phyloP scores from a whole-genome alignment of 1,140 invertebrate genomes.

The Lordiphosa collinella region DNA sequence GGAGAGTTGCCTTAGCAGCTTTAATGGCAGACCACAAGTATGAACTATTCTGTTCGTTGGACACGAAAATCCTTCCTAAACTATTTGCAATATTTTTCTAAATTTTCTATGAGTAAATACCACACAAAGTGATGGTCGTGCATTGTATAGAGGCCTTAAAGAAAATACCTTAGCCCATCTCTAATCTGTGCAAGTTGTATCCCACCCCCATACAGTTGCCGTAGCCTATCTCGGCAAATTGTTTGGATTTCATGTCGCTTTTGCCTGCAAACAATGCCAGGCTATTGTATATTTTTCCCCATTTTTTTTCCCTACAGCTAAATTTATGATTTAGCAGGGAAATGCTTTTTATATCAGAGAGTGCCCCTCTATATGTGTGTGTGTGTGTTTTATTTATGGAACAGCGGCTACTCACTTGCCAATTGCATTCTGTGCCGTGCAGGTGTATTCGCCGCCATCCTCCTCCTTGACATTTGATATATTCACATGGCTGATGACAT shows the following conservation, averaged over 20 bases:
- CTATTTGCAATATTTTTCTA: too few relatives aligned
- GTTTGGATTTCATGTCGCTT: conserved; percentile 72
- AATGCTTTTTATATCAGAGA: conserved; percentile 53
- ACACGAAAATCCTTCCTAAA: too few relatives aligned
- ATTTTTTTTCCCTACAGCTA: conserved; percentile 33
- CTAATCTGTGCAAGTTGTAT: conserved; percentile 5
- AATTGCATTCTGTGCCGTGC: conserved; percentile 91
- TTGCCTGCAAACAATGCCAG: conserved; percentile 65
- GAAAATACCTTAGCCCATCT: conserved; percentile 16
- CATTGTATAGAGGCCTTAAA: neutral
- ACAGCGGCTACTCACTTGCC: conserved; percentile 80
- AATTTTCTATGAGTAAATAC: too few relatives aligned
- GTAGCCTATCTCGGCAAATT: conserved; percentile 63
- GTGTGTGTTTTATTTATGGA: conserved; percentile 59
- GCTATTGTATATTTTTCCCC: conserved; percentile 16
- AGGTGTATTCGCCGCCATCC: conserved; percentile 95
- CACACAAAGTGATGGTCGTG: too few relatives aligned
- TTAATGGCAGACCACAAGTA: too few relatives aligned
- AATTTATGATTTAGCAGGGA: conserved; percentile 75
- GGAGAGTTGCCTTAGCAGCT: too few relatives aligned
- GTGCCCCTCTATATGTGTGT: conserved; percentile 4
- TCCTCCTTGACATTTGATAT: conserved; percentile 92
- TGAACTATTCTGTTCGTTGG: too few relatives aligned
- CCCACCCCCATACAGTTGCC: conserved; percentile 21
- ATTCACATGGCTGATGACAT: conserved; percentile 97